Percentiles rank a stretch among this genome's conserved stretches.
Conservation (phyloP, 2,888 invertebrate species). For the Nymphalis polychloros region DNA sequence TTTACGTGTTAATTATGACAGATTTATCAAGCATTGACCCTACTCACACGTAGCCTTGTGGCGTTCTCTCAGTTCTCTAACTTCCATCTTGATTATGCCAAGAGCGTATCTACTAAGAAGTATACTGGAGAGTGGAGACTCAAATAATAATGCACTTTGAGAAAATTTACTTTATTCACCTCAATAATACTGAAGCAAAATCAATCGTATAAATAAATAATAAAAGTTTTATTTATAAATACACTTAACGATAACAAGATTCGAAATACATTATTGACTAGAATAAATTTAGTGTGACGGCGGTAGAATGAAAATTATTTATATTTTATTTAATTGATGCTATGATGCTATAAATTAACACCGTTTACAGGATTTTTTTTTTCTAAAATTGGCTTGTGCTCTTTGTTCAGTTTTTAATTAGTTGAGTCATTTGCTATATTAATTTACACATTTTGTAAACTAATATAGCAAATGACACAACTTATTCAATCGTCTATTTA, state of each 20-base stretch:
- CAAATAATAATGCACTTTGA: constrained; percentile 45
- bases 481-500: constrained; percentile 16
- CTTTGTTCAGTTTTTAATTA: neutral
- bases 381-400: neutral
- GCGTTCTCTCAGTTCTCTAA: no score
- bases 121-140: neutral
- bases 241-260: constrained; percentile 61
- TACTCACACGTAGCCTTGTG: no score
- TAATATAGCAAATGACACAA: no score
- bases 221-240: constrained; percentile 70
- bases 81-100: no score
- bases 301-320: constrained; percentile 8
- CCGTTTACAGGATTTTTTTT: neutral
- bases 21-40: no score
- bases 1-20: no score
- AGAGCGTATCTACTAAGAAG: neutral
- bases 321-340: constrained; percentile 1
- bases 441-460: no score
- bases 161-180: constrained; percentile 70
- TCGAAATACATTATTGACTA: constrained; percentile 67
- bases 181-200: constrained; percentile 70
- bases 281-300: constrained; percentile 54
- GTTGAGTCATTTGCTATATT: neutral
- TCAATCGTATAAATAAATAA: constrained; percentile 66
- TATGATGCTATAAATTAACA: neutral